A percentile compares a stretch with the other conserved stretches of the same genome.
These are phyloP conservation scores for Phallusia fumigata DNA, from an alignment of 23 tunicate species.

Conservation along the genomic window DNA sequence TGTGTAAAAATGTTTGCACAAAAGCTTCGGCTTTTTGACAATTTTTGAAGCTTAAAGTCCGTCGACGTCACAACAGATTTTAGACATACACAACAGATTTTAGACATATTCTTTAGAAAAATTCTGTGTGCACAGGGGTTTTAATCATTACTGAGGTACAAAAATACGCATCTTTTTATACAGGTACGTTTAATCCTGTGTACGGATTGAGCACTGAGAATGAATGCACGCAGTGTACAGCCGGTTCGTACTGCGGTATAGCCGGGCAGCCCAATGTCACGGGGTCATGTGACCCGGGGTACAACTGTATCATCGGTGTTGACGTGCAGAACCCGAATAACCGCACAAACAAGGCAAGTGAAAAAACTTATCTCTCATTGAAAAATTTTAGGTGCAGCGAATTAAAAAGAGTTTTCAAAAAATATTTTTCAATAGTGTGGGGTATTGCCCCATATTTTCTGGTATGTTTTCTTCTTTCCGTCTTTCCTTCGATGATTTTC, in stretches of 20 bases:
- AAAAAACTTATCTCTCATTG: not conserved
- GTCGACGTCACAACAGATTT: too few species aligned
- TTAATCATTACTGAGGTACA: not conserved
- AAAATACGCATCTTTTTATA: not conserved
- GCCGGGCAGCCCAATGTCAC: slow-evolving; percentile 29
- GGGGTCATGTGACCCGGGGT: slow-evolving; percentile 67
- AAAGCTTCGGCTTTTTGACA: too few species aligned
- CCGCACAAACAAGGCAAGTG: slow-evolving; percentile 59
- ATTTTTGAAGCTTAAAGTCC: too few species aligned
- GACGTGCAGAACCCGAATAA: slow-evolving; percentile 57
- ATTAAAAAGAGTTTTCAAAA: too few species aligned
- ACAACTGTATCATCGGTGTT: slow-evolving; percentile 76
- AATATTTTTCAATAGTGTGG: too few species aligned
- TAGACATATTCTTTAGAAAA: too few species aligned
- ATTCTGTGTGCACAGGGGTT: not conserved
- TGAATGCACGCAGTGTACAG: slow-evolving; percentile 59
- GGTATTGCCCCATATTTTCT: too few species aligned
- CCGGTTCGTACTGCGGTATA: slow-evolving; percentile 67
- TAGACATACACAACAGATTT: too few species aligned
- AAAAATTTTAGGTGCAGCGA: too few species aligned
- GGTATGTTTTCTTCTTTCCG: too few species aligned
- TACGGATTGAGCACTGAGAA: slow-evolving; percentile 28
- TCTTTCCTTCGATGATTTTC: too few species aligned
- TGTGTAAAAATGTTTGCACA: too few species aligned
- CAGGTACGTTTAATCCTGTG: slow-evolving; percentile 75